phyloP scores from a whole-genome alignment of 2,797 vertebrate species.

The Dendrocincla fuliginosa region DNA sequence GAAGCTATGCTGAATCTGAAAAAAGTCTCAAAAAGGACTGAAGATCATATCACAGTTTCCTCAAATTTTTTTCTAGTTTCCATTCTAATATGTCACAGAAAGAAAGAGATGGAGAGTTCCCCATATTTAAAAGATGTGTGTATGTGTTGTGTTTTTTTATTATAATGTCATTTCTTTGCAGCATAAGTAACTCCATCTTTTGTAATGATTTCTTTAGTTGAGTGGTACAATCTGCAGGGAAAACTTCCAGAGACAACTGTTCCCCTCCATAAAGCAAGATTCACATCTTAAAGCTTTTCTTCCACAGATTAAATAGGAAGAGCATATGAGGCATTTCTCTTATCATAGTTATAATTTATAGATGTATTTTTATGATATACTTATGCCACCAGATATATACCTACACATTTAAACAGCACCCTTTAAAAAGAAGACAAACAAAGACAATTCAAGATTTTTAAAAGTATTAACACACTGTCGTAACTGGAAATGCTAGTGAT shows the following conservation, averaged over 20 bases:
- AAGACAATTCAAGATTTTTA: not conserved
- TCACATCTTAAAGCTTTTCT: not conserved
- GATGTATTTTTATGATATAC: not conserved
- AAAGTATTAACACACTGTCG: not conserved
- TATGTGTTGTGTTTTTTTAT: not conserved
- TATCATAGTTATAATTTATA: not conserved
- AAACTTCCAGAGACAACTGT: not conserved
- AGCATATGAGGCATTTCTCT: not conserved
- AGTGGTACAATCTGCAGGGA: not conserved
- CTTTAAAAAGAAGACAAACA: not conserved
- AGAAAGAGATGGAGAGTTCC: not conserved
- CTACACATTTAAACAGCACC: not conserved
- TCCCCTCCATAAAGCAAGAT: not conserved
- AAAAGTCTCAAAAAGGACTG: not conserved
- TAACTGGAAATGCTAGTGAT: not conserved
- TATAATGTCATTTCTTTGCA: not conserved
- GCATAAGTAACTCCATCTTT: not conserved
- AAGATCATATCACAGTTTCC: not conserved
- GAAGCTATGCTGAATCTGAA: not conserved
- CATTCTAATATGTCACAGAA: not conserved
- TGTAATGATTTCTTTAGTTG: not conserved
- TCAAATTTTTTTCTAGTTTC: not conserved
- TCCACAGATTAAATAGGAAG: not conserved
- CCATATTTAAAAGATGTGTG: not conserved
- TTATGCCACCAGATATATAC: not conserved